Conservation (phyloP, 37 sponge, comb jelly and placozoan species). For the Cliona cf. orientalis region DNA sequence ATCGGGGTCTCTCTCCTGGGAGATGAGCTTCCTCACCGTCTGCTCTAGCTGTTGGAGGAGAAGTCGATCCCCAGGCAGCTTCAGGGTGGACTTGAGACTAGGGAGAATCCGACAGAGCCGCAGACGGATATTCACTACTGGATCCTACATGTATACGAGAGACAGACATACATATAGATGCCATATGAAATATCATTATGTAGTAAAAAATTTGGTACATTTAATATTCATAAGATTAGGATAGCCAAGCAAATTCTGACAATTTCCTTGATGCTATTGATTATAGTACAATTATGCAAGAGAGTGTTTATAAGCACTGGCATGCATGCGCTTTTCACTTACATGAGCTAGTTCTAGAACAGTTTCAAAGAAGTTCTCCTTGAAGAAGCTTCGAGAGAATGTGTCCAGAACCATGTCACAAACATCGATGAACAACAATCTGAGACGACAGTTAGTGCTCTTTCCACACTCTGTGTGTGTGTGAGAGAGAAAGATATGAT, state of each 20-base stretch:
- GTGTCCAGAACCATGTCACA: constrained; percentile 60
- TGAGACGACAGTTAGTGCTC: constrained; percentile 22
- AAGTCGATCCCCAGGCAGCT: constrained; percentile 59
- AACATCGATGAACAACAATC: constrained; percentile 75
- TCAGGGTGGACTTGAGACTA: constrained; percentile 58
- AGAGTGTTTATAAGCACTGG: not conserved
- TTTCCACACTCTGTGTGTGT: constrained; percentile 64
- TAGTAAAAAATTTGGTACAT: not conserved
- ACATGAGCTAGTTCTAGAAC: constrained; percentile 58
- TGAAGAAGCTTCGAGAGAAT: constrained; percentile 83
- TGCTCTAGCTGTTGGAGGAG: constrained; percentile 65
- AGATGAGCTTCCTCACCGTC: constrained; percentile 42
- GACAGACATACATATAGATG: not conserved
- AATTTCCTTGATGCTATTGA: not conserved
- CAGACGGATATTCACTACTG: constrained; percentile 63
- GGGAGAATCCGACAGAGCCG: constrained; percentile 59
- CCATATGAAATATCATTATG: not conserved
- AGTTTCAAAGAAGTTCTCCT: constrained; percentile 59
- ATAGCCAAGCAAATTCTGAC: not conserved
- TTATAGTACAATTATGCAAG: not conserved
- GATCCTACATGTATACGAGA: constrained; percentile 41
- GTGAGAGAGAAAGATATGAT: not conserved
- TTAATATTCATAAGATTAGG: not conserved
- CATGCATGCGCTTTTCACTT: not conserved
- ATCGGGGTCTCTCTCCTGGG: constrained; percentile 74